phyloP scores from a whole-genome alignment of 2,797 vertebrate genomes.

The Distichodus sexfasciatus region DNA sequence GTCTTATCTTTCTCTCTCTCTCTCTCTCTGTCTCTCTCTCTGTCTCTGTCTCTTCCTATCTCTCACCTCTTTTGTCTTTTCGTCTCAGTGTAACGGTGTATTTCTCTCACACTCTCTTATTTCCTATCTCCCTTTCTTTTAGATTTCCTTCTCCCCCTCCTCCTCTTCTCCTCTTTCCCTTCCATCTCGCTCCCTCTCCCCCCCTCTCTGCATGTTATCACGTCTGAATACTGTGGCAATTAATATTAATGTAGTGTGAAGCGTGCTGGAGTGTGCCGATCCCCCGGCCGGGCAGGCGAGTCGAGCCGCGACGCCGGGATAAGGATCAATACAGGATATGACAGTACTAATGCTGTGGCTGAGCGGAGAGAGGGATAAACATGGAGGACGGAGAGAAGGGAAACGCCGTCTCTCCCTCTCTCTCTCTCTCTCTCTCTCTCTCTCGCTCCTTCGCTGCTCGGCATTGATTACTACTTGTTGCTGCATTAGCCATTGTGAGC shows the following conservation, averaged over 20 bases:
- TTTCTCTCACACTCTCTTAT: no score
- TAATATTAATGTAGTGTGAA: slow-evolving; percentile 80
- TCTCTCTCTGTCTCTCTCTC: not conserved
- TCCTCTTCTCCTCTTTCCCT: no score
- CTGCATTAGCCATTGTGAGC: slow-evolving; percentile 44
- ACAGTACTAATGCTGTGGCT: slow-evolving; percentile 74
- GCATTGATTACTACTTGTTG: slow-evolving; percentile 28
- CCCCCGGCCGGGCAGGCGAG: slow-evolving; percentile 58
- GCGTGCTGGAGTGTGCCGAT: slow-evolving; percentile 65
- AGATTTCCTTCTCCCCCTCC: not conserved
- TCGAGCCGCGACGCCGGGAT: slow-evolving; percentile 52
- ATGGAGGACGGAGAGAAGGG: slow-evolving; percentile 59
- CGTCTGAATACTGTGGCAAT: slow-evolving; percentile 72
- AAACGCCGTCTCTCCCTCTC: not conserved
- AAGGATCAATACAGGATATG: slow-evolving; percentile 78
- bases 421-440: not conserved
- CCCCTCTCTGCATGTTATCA: slow-evolving; percentile 59
- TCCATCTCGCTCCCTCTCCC: not conserved
- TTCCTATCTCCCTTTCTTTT: not conserved
- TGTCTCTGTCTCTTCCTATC: not conserved
- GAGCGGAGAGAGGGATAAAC: slow-evolving; percentile 67
- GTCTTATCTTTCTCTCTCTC: slow-evolving; percentile 55
- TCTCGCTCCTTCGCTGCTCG: not conserved
- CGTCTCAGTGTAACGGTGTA: no score
- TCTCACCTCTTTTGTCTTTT: no score